phyloP scores from a whole-genome alignment of 2,888 invertebrate species.

The Pegoplata infirma region DNA sequence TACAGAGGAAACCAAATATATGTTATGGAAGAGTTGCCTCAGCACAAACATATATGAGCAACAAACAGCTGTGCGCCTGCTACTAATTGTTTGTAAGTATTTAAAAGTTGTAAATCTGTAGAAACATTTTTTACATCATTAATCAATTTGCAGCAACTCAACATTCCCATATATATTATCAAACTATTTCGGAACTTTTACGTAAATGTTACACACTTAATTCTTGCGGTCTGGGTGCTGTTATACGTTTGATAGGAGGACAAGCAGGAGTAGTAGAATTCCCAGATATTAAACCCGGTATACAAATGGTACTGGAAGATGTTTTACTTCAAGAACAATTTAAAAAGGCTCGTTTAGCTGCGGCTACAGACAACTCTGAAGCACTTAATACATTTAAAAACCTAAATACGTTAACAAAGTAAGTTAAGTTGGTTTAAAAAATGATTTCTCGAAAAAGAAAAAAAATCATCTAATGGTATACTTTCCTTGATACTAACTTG shows the following conservation, averaged over 20 bases:
- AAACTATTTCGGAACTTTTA: constrained; percentile 76
- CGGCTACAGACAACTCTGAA: constrained; percentile 70
- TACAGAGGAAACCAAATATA: constrained; percentile 80
- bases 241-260: constrained; percentile 75
- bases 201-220: constrained; percentile 71
- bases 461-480: no score
- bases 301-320: constrained; percentile 76
- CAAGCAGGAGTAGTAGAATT: constrained; percentile 75
- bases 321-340: constrained; percentile 75
- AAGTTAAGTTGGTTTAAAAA: constrained; percentile 66
- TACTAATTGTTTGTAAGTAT: constrained; percentile 80
- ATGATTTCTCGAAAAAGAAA: no score
- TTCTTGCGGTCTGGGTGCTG: constrained; percentile 73
- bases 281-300: constrained; percentile 74
- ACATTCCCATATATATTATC: constrained; percentile 76
- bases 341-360: constrained; percentile 69
- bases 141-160: constrained; percentile 71
- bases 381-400: constrained; percentile 79
- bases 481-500: no score
- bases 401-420: constrained; percentile 77
- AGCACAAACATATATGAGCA: constrained; percentile 80
- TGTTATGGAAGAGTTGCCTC: constrained; percentile 79
- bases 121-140: background rate
- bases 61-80: constrained; percentile 81
- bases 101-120: background rate